Conservation (phyloP, 2,797 vertebrate species). For the Meriones psammophilus region DNA sequence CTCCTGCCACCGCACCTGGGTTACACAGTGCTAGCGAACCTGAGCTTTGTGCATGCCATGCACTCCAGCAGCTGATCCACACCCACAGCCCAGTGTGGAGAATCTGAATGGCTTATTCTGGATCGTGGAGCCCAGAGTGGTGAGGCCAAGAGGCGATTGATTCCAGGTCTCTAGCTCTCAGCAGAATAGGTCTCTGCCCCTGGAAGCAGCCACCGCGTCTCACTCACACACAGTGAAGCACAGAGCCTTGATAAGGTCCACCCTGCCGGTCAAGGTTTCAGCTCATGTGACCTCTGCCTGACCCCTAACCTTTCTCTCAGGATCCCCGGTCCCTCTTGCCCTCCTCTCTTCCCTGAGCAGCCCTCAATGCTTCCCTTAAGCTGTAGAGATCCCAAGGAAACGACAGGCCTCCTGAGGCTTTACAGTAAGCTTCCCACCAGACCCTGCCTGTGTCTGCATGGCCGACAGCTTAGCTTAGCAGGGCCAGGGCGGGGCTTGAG, state of each 20-base stretch:
- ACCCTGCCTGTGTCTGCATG: neutral
- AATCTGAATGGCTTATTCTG: neutral
- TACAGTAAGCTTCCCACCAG: accelerated
- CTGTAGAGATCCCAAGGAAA: neutral
- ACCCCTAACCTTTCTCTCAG: neutral
- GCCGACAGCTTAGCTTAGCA: neutral
- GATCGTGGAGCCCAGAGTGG: accelerated
- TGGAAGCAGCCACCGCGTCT: neutral
- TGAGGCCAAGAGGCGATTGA: neutral
- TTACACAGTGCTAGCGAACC: neutral
- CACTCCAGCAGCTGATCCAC: neutral
- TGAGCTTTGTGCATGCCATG: neutral
- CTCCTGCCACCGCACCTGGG: neutral
- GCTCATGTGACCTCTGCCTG: neutral
- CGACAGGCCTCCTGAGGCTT: neutral
- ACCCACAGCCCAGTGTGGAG: neutral
- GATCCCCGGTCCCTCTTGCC: neutral
- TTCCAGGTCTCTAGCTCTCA: neutral
- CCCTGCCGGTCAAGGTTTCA: neutral
- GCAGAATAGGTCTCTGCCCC: neutral
- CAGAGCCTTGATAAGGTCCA: neutral
- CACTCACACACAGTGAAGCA: neutral
- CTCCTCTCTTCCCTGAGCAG: neutral
- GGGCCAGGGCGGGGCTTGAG: neutral
- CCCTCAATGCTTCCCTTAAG: too few species aligned